A percentile compares a stretch with the other conserved stretches of the same genome.
These are phyloP conservation scores for Zygogramma bicolorata DNA, from an alignment of 2,888 invertebrate genomes.

Conservation along the genomic window DNA sequence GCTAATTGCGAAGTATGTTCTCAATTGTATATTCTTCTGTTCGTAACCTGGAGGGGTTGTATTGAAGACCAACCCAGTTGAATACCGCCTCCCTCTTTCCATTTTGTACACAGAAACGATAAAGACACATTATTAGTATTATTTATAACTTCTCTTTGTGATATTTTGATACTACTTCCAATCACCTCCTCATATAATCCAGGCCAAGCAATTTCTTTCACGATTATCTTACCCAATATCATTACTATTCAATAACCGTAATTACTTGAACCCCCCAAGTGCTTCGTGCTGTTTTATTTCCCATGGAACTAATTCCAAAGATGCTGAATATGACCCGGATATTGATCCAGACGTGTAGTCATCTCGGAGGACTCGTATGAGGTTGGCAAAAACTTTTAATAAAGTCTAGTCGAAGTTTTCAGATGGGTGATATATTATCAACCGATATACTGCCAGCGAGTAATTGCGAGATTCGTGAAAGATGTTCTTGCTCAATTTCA, in stretches of 20 bases:
- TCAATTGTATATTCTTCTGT: no score
- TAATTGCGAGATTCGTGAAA: not conserved
- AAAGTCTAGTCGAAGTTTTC: conserved; percentile 10
- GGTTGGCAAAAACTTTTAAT: not conserved
- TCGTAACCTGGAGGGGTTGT: no score
- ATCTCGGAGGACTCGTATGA: not conserved
- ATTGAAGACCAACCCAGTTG: no score
- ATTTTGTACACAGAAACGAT: no score
- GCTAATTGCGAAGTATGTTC: no score
- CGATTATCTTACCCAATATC: not conserved
- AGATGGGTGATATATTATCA: not conserved
- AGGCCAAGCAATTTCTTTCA: not conserved
- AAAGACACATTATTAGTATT: no score
- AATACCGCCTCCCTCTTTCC: no score
- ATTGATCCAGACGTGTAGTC: not conserved
- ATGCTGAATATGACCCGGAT: conserved; percentile 2
- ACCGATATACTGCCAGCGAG: not conserved
- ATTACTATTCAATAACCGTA: not conserved
- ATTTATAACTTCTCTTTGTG: no score
- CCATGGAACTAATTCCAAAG: not conserved
- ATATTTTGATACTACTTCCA: no score
- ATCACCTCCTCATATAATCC: no score
- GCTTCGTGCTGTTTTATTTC: not conserved
- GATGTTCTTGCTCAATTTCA: not conserved
- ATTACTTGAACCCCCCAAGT: not conserved